A percentile compares a stretch with the other conserved stretches of the same genome.
phyloP scores from a whole-genome alignment of 2,113 vertebrate genomes.

The Cygnus atratus region DNA sequence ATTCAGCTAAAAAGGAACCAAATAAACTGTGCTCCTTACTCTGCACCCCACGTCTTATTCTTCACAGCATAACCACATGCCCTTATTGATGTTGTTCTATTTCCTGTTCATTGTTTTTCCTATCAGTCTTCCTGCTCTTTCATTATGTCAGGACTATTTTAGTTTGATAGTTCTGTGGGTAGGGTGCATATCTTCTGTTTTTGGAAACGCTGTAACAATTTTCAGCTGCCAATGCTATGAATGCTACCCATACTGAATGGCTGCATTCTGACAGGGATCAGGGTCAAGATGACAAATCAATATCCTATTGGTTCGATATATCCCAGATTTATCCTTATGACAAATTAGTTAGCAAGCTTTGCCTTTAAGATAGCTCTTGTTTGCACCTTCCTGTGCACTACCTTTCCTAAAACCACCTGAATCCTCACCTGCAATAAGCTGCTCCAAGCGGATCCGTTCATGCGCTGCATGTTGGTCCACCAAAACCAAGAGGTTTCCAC shows the following conservation, averaged over 20 bases:
- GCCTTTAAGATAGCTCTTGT: background rate
- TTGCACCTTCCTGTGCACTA: background rate
- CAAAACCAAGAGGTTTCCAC: slow-evolving; percentile 89
- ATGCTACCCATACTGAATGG: background rate
- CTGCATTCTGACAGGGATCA: background rate
- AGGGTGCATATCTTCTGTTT: slow-evolving; percentile 7
- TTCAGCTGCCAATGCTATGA: background rate
- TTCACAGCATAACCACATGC: slow-evolving; percentile 10
- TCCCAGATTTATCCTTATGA: background rate
- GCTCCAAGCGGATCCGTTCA: slow-evolving; percentile 93
- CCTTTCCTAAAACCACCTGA: background rate
- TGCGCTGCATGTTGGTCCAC: slow-evolving; percentile 98
- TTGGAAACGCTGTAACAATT: background rate
- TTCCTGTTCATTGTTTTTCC: slow-evolving; percentile 58
- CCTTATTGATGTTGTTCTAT: slow-evolving; percentile 30
- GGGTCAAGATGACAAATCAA: background rate
- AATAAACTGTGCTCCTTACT: background rate
- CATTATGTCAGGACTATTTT: slow-evolving; percentile 50
- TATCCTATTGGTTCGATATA: background rate
- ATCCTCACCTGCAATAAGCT: slow-evolving; percentile 85
- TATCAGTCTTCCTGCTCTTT: slow-evolving; percentile 51
- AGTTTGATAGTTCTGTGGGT: background rate
- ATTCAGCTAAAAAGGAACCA: slow-evolving; percentile 12
- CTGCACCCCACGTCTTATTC: background rate
- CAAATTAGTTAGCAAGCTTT: background rate